Evolutionary conservation across 2,113 vertebrate genomes (phyloP).

Genomic region (Callopanchax toddi): DNA sequence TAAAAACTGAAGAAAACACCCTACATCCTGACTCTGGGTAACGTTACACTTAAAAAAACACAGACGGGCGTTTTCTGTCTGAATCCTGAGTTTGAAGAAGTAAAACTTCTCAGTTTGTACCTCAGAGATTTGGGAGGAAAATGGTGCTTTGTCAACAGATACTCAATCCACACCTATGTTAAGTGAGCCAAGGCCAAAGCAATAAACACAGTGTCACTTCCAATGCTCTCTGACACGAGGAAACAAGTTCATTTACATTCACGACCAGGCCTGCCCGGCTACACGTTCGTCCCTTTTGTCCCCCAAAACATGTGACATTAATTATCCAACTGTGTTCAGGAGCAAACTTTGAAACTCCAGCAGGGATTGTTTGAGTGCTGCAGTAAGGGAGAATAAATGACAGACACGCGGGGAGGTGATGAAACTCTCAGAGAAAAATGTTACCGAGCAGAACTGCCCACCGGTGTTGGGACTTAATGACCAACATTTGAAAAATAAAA

Average conservation of each 20-base stretch:
- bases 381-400: slow-evolving; percentile 10
- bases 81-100: slow-evolving; percentile 1
- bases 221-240: slow-evolving; percentile 42
- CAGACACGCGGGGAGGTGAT: slow-evolving; percentile 15
- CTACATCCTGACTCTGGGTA: not conserved
- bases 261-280: not conserved
- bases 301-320: slow-evolving; percentile 44
- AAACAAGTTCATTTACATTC: slow-evolving; percentile 32
- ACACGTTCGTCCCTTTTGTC: slow-evolving; percentile 1
- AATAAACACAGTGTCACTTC: slow-evolving; percentile 63
- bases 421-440: slow-evolving; percentile 18
- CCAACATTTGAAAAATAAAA: slow-evolving; percentile 38
- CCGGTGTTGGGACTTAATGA: slow-evolving; percentile 24
- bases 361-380: slow-evolving; percentile 17
- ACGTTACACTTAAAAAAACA: slow-evolving; percentile 31
- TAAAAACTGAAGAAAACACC: no score
- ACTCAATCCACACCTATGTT: slow-evolving; percentile 40
- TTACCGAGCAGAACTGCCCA: slow-evolving; percentile 20
- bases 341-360: slow-evolving; percentile 40
- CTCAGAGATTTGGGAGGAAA: slow-evolving; percentile 44
- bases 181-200: slow-evolving; percentile 47
- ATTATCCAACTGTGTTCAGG: slow-evolving; percentile 40
- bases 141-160: slow-evolving; percentile 38
- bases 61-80: not conserved
- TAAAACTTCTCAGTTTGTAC: slow-evolving; percentile 21